These are phyloP conservation scores for Carduelis carduelis DNA, from an alignment of 2,797 vertebrate species.

Conservation along the genomic window DNA sequence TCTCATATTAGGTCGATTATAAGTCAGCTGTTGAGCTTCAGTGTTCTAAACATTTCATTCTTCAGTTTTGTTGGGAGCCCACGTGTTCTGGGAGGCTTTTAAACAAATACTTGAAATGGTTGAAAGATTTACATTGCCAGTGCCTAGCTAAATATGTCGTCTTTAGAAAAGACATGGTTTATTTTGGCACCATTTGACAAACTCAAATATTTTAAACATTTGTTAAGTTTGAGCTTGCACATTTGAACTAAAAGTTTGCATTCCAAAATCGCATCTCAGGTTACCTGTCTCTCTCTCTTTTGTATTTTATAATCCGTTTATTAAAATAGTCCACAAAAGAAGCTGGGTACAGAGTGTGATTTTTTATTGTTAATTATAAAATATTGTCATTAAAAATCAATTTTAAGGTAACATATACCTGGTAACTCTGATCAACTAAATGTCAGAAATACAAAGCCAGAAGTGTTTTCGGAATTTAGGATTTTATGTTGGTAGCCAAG, in stretches of 20 bases:
- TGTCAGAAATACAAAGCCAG: background rate
- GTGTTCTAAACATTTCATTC: constrained; percentile 72
- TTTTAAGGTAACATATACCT: background rate
- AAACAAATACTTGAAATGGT: constrained; percentile 81
- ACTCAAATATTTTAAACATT: constrained; percentile 85
- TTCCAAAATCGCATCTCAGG: constrained; percentile 74
- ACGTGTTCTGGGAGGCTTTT: constrained; percentile 78
- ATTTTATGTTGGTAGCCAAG: background rate
- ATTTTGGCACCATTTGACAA: constrained; percentile 81
- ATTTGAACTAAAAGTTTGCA: constrained; percentile 76
- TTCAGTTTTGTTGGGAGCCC: constrained; percentile 72
- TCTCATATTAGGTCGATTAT: constrained; percentile 58
- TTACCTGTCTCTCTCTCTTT: constrained; percentile 71
- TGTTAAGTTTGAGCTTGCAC: constrained; percentile 83
- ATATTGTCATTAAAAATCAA: constrained; percentile 6
- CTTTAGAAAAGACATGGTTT: constrained; percentile 82
- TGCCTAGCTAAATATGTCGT: constrained; percentile 81
- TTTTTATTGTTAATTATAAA: constrained; percentile 36
- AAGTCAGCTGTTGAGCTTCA: constrained; percentile 69
- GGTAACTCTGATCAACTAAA: background rate
- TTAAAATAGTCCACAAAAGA: constrained; percentile 62
- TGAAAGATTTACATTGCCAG: constrained; percentile 80
- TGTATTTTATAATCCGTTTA: constrained; percentile 73
- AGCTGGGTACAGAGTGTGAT: background rate
- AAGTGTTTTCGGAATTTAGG: background rate